Base-by-base conservation (phyloP, 2,888 invertebrate species). In the Rhagonycha lutea region DNA sequence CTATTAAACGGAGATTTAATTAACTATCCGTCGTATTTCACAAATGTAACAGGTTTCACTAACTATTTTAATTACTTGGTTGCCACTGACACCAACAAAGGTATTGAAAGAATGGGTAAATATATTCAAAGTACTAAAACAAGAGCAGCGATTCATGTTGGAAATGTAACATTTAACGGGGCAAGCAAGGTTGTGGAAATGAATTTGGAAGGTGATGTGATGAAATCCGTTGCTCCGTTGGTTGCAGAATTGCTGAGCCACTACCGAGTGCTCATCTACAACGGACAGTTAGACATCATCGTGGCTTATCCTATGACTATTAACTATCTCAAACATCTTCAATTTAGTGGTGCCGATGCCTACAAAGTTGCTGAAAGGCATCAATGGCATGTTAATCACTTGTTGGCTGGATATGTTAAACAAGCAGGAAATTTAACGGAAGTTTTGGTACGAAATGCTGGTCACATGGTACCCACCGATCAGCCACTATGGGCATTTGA, bases 281-380 rank as follows among this genome's bases (percentile, higher is more conserved):
- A 93, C 84, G 98, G 98, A 0, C 97, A 98, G 85, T 86, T 98
- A 79, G 98, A 98, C 86, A 94, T 98, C 12, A 96, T 97, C 79
- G 95, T 97, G 0, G 96, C 96, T 0, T 96, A 96, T 87, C 96
- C 96, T 0, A 85, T 96, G 69, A 97, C 97, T 0, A 90, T 94
- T 23, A 94, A 94, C 84, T 96, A 94, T 86, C 87, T 98, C 29
- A 89, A 91, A 79, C 90, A 92, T 70, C 88, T 96, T 1, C 90
- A 93, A 67, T 96, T 96, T 88, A 90, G 89, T 24, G 92, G 91
- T 0, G 88, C 92, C 0, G 90, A 89, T 3, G 89, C 91, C 2
- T 96, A 95, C 86, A 92, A 91, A 82, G 89, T 87, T 1, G 93
- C 94, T 0, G 88, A 89, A 65, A 89, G 95, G 61, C 89, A 91